Percentiles rank a stretch among this genome's conserved stretches.
Conservation (phyloP, 2,113 vertebrate genomes). For the Garra rufa region DNA sequence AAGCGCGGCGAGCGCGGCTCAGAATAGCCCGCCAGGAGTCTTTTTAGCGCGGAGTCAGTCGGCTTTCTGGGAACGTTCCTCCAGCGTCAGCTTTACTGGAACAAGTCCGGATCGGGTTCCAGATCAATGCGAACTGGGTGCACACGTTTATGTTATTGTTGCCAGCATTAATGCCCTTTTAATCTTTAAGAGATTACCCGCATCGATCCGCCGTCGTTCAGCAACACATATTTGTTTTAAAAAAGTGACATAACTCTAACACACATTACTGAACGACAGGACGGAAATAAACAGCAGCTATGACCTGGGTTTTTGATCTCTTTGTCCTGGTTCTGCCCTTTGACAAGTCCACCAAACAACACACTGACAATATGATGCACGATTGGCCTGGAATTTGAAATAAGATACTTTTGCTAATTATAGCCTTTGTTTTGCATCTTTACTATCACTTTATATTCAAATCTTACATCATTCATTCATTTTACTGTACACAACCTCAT, state of each 20-base stretch:
- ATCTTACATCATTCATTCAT: neutral
- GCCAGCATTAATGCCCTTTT: conserved; percentile 89
- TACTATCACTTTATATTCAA: neutral
- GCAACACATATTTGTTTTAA: conserved; percentile 75
- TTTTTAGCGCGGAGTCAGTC: conserved; percentile 49
- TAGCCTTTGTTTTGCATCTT: neutral
- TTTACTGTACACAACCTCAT: neutral
- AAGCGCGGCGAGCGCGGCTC: neutral
- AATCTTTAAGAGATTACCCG: conserved; percentile 85
- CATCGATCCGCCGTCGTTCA: conserved; percentile 80
- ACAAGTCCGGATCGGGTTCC: conserved; percentile 82
- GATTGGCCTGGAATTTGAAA: neutral
- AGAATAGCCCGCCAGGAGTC: conserved; percentile 32
- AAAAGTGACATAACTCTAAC: conserved; percentile 76
- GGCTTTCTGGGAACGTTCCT: conserved; percentile 77
- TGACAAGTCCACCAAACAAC: neutral
- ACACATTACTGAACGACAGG: conserved; percentile 65
- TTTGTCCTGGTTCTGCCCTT: neutral
- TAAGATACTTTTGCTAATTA: neutral
- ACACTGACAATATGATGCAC: neutral
- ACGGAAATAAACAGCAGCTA: conserved; percentile 64
- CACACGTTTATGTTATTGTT: conserved; percentile 80
- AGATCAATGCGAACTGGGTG: conserved; percentile 85
- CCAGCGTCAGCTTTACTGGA: conserved; percentile 80
- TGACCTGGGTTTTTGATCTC: neutral